Percentiles rank a stretch among this genome's conserved stretches.
phyloP scores from a whole-genome alignment of 2,797 vertebrate genomes.

The Anomalospiza imberbis region DNA sequence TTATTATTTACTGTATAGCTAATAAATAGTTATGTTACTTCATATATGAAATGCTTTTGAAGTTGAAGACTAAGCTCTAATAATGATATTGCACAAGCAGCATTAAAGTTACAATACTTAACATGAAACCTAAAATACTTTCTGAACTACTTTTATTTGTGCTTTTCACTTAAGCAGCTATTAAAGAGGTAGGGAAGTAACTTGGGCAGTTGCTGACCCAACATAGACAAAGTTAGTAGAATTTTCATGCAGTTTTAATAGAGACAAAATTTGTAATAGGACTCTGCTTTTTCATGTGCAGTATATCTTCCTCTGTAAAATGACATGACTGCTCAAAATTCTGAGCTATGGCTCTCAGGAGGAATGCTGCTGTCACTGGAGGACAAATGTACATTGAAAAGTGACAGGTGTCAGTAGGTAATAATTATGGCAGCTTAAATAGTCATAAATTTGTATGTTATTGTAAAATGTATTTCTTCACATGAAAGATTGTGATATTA shows the following conservation, averaged over 20 bases:
- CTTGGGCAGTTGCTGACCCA: background rate
- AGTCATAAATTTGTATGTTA: background rate
- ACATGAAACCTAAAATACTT: background rate
- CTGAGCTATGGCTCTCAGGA: background rate
- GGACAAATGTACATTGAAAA: background rate
- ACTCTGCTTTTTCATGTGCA: background rate
- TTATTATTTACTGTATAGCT: background rate
- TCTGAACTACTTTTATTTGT: background rate
- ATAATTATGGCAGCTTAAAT: background rate
- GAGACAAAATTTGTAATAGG: background rate
- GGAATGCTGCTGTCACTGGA: conserved; percentile 1
- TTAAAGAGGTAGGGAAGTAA: background rate
- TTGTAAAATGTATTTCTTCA: background rate
- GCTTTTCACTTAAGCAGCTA: background rate
- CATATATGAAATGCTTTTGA: background rate
- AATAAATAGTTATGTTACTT: background rate
- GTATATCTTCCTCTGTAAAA: background rate
- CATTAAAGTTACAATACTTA: background rate
- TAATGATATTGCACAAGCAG: background rate
- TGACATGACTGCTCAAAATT: background rate
- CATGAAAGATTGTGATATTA: background rate
- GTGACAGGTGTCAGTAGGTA: background rate
- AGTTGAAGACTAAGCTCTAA: background rate
- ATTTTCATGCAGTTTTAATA: background rate
- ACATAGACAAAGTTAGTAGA: background rate